A percentile compares a stretch with the other conserved stretches of the same genome.
Conservation (phyloP, 2,888 invertebrate species). For the Scrobipalpa atriplicella region DNA sequence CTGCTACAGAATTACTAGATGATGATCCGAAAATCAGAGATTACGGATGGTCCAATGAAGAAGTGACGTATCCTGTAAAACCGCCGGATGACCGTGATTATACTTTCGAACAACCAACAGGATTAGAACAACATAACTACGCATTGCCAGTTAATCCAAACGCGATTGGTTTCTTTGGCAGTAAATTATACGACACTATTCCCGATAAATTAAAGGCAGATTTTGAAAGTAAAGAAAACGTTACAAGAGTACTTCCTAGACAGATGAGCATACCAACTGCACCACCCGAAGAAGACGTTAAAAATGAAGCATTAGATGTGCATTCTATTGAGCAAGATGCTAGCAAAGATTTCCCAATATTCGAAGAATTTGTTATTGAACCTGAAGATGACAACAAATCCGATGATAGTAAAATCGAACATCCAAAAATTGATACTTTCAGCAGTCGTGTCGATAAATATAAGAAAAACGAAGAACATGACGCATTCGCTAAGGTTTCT, state of each 20-base stretch:
- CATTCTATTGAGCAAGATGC: conserved; percentile 75
- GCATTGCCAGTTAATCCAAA: conserved; percentile 42
- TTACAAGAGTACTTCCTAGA: conserved; percentile 42
- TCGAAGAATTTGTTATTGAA: conserved; percentile 70
- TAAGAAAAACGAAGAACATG: conserved; percentile 57
- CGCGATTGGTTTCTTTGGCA: conserved; percentile 53
- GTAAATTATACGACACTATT: conserved; percentile 36
- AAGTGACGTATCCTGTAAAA: conserved; percentile 33
- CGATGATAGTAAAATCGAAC: conserved; percentile 38
- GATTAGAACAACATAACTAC: conserved; percentile 22
- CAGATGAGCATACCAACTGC: conserved; percentile 62
- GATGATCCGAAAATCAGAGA: conserved; percentile 42
- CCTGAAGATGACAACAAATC: conserved; percentile 71
- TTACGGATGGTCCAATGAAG: conserved; percentile 58
- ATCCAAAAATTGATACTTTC: conserved; percentile 64
- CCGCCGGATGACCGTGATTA: background rate
- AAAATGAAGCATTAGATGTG: conserved; percentile 59
- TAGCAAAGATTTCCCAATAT: conserved; percentile 69
- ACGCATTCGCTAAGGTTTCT: conserved; percentile 37
- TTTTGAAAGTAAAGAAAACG: conserved; percentile 8
- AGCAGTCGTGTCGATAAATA: conserved; percentile 70
- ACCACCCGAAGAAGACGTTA: conserved; percentile 65
- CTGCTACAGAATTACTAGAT: conserved; percentile 58
- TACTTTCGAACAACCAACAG: conserved; percentile 17
- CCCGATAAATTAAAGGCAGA: conserved; percentile 35